Evolutionary conservation across 2,113 vertebrate species (phyloP), one percentile per base, ranked within the genome.

Genomic region (Ranitomeya imitator): DNA sequence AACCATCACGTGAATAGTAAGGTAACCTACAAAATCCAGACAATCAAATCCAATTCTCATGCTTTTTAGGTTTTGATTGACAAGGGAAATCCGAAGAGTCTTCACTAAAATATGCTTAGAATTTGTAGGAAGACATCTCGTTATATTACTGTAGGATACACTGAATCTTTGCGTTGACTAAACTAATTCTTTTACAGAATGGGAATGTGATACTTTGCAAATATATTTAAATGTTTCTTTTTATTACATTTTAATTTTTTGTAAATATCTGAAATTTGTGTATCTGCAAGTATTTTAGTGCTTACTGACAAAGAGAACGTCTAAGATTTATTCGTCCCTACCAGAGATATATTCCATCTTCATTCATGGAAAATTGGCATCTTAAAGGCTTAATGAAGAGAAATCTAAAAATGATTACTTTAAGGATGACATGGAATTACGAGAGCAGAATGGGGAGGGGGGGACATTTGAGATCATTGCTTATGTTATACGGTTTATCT

Each of bases 331-430:
- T 23, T 60, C 52, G 81, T 88, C 73, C 69, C 51, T 67, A 54
- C 52, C 13, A 81, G 31, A 77, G 61, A 88, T 67, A 88, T 83
- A 88, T 88, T 83, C 80, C 71, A 88, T 88, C 87, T 88, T 88
- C 81, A 88, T 88, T 88, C 60, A 78, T 74, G 81, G 52, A 31
- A 88, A 83, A 88, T 83, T 88, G 87, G 81, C 87, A 88, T 88
- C 80, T 88, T 88, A 83, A 83, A 83, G 63, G 57, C 69, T 88
- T 88, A 88, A 88, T 88, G 80, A 88, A 88, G 87, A 88, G 79
- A 88, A 88, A 88, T 88, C 67, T 76, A 26, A 84, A 88, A 88
- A 88, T 88, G 80, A 88, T 88, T 88, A 88, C 87, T 88, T 77
- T 88, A 73, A 88, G 82, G 80, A 83, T 51, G 86, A 73, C 55